Base-by-base conservation (phyloP, 2,888 invertebrate species). In the Isotomurus palustris region DNA sequence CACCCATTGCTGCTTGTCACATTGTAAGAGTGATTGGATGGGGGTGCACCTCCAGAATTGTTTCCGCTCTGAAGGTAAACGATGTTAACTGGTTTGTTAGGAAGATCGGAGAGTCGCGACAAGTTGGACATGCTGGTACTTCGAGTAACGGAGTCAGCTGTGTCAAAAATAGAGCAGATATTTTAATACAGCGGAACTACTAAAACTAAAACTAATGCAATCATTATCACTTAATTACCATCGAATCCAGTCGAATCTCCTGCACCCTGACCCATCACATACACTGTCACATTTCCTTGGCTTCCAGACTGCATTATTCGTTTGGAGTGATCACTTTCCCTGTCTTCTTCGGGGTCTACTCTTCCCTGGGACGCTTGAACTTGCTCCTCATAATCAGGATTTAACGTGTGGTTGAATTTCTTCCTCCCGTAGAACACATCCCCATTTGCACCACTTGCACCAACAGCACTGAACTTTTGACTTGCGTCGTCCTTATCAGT, bases 31-130 rank as follows among this genome's bases (percentile, higher is more conserved):
- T 62, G 58, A 53, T 29, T 49, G 28, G 56, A 43, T 8, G 62
- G 58, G 12, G 47, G 43, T 32, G 53, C 53, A 44, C 58, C 58
- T 3, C 53, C 51, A 43, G 43, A 43, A 24, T 22, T 43, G 12
- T 62, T 60, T 36, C 62, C 56, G 51, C 62, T 60, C 52, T 67
- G 69, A 43, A 70, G 66, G 57, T 68, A 70, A 38, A 70, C 70
- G 53, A 70, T 70, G 60, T 68, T 70, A 8, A 70, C 65, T 49
- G 70, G 70, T 53, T 68, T 70, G 61, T 68, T 70, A 35, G 64
- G 68, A 41, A 68, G 56, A 62, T 70, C 70, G 8, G 70, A 70
- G 24, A 70, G 57, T 47, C 67, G 56, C 24, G 68, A 68, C 25
- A 70, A 58, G 51, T 70, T 70, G 36, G 68, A 67, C 67, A 70